phyloP scores from a whole-genome alignment of 2,797 vertebrate genomes.

The Cyclura pinguis region DNA sequence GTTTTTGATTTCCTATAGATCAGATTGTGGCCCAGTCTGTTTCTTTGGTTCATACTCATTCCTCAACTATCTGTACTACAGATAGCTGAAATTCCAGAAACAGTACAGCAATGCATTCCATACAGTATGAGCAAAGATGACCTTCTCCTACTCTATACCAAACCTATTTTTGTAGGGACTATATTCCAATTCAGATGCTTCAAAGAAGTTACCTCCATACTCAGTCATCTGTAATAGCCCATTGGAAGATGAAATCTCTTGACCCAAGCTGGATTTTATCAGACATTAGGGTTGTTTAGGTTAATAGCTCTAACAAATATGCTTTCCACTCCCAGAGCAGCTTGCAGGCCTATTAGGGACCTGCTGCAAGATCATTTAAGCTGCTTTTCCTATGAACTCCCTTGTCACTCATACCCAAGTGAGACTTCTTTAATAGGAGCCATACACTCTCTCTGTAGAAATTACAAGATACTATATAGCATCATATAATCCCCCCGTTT shows the following conservation, averaged over 20 bases:
- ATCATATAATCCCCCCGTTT: neutral
- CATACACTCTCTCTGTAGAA: neutral
- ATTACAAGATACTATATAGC: neutral
- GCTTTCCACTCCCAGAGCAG: neutral
- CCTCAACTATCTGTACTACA: neutral
- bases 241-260: neutral
- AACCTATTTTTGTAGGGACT: neutral
- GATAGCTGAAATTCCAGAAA: neutral
- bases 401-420: neutral
- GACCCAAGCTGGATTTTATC: neutral
- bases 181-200: neutral
- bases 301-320: neutral
- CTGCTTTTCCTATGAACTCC: neutral
- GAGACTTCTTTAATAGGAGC: neutral
- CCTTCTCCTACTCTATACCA: conserved; percentile 1
- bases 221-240: neutral
- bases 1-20: neutral
- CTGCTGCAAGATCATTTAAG: neutral
- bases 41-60: neutral
- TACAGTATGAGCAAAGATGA: neutral
- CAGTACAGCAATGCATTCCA: neutral
- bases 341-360: no score
- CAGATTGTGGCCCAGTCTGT: neutral
- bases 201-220: neutral
- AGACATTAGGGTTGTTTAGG: neutral